Evolutionary conservation across 2,888 invertebrate species (phyloP).

Genomic region (Drosophila subsilvestris): DNA sequence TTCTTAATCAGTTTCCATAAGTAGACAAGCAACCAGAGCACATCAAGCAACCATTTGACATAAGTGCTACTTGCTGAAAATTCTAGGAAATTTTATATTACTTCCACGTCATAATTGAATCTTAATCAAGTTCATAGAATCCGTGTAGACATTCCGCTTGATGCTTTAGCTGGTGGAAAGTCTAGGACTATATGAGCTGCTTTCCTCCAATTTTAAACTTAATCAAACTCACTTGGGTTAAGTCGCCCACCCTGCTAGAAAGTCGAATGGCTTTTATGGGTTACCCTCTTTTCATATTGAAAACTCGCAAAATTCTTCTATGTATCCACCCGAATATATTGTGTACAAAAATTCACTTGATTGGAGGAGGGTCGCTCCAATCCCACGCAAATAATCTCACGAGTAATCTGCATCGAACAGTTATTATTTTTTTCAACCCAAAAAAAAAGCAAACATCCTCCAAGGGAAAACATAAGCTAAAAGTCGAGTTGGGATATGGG

Average conservation of each 20-base stretch:
- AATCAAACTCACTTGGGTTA: background rate
- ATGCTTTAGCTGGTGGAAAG: too few relatives aligned
- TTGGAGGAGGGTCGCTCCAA: conserved; percentile 8
- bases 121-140: background rate
- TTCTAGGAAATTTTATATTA: background rate
- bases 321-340: background rate
- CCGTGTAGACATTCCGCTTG: too few relatives aligned
- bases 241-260: too few relatives aligned
- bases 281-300: background rate
- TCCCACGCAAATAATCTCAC: conserved; percentile 28
- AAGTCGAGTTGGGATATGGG: background rate
- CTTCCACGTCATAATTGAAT: background rate
- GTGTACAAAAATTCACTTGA: background rate
- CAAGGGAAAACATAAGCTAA: conserved; percentile 26
- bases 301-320: background rate
- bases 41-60: too few relatives aligned
- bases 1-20: too few relatives aligned
- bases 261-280: background rate
- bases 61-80: background rate
- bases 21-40: background rate
- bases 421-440: conserved; percentile 65
- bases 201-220: background rate
- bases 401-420: conserved; percentile 73
- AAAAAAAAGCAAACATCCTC: conserved; percentile 39
- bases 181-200: background rate